phyloP scores from a whole-genome alignment of 2,888 invertebrate species.

The Chloromyia formosa region DNA sequence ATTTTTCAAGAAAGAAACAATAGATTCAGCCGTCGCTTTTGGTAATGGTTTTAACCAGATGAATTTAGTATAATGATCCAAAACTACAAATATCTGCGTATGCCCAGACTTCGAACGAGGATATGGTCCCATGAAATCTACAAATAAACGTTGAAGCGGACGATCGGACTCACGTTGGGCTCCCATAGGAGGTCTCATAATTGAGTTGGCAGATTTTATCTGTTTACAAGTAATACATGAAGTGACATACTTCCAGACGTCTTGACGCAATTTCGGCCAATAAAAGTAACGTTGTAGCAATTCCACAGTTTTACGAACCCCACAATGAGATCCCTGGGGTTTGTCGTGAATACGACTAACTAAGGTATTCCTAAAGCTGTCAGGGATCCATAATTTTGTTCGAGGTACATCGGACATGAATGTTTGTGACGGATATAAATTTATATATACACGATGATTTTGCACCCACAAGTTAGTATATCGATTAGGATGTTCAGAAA shows the following conservation, averaged over 20 bases:
- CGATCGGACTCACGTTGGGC: background rate
- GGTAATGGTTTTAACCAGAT: conserved; percentile 30
- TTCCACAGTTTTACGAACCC: conserved; percentile 43
- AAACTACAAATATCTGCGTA: background rate
- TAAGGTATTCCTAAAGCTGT: no score
- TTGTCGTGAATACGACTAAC: no score
- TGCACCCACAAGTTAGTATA: no score
- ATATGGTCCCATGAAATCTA: conserved; percentile 43
- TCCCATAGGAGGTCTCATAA: conserved; percentile 48
- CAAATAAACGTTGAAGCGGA: conserved; percentile 46
- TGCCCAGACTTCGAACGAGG: background rate
- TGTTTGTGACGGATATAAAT: no score
- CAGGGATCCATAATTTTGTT: no score
- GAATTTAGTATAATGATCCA: background rate
- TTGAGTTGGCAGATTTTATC: background rate
- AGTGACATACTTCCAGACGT: conserved; percentile 31
- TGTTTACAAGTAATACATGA: conserved; percentile 43
- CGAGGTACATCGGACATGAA: no score
- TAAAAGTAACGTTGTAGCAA: conserved; percentile 44
- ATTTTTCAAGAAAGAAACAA: background rate
- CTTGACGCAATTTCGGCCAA: conserved; percentile 49
- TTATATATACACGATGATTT: no score
- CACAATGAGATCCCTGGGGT: conserved; percentile 13
- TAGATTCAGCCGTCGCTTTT: conserved; percentile 43
- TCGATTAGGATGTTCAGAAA: no score